Conservation (phyloP, 2,797 vertebrate species). For the Chelonia mydas region DNA sequence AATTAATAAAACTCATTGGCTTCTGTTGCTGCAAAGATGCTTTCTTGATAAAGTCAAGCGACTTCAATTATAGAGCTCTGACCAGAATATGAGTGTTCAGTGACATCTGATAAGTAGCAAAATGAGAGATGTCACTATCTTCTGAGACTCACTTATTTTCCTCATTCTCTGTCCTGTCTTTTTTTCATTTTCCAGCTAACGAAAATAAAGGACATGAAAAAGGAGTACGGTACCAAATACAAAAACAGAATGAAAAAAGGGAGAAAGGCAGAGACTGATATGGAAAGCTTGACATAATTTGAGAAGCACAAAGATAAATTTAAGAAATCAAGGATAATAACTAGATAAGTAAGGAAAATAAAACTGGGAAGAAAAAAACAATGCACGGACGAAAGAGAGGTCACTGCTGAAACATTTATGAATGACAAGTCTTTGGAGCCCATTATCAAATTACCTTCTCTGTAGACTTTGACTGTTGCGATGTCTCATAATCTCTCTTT, state of each 20-base stretch:
- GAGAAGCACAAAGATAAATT: background rate
- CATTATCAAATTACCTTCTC: conserved; percentile 84
- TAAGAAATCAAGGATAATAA: background rate
- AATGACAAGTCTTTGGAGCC: background rate
- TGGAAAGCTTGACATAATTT: background rate
- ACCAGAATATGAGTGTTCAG: background rate
- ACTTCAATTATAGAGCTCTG: background rate
- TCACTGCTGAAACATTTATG: background rate
- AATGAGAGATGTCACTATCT: background rate
- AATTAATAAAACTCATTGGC: background rate
- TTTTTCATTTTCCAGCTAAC: background rate
- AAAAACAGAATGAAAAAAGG: background rate
- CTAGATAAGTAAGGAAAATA: background rate
- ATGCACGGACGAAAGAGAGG: background rate
- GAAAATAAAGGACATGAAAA: background rate
- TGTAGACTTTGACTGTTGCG: conserved; percentile 80
- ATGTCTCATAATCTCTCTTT: conserved; percentile 93
- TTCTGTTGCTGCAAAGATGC: background rate
- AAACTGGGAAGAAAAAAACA: background rate
- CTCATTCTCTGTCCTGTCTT: background rate
- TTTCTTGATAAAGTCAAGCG: background rate
- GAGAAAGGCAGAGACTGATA: fast-evolving
- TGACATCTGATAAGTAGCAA: background rate
- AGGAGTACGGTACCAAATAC: background rate
- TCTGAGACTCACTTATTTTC: background rate